Conservation (phyloP, 1,140 invertebrate genomes). For the Eriosoma lanigerum region DNA sequence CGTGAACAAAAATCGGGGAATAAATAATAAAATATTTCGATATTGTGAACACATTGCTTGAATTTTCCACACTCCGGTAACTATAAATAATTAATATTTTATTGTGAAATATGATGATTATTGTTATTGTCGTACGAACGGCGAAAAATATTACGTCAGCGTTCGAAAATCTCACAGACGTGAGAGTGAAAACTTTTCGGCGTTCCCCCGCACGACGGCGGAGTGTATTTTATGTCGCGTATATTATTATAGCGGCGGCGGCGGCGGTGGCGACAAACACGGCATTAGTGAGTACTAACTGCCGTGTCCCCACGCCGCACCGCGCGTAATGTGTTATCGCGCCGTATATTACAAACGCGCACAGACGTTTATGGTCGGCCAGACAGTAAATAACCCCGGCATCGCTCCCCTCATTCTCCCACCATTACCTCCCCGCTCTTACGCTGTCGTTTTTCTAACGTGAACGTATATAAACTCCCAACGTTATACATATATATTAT, state of each 20-base stretch:
- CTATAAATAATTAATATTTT: no score
- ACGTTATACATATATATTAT: background rate
- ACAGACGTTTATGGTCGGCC: slow-evolving; percentile 51
- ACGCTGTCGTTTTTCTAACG: background rate
- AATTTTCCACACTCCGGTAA: no score
- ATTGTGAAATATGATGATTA: no score
- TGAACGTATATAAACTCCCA: background rate
- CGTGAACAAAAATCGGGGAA: no score
- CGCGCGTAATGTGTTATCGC: slow-evolving; percentile 45
- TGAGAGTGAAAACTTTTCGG: slow-evolving; percentile 23
- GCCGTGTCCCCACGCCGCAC: background rate
- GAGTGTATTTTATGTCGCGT: background rate
- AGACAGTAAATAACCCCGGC: slow-evolving; percentile 51
- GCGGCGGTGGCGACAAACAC: slow-evolving; percentile 42
- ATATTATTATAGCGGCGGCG: background rate
- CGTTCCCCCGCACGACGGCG: background rate
- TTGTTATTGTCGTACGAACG: no score
- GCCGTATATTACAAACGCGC: slow-evolving; percentile 45
- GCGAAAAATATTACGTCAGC: background rate
- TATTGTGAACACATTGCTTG: no score
- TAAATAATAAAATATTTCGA: no score
- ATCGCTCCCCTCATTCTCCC: background rate
- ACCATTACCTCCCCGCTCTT: background rate
- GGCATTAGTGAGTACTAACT: slow-evolving; percentile 47
- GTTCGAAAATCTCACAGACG: slow-evolving; percentile 6